Base-by-base conservation (phyloP, 2,797 vertebrate genomes). In the Acridotheres tristis region DNA sequence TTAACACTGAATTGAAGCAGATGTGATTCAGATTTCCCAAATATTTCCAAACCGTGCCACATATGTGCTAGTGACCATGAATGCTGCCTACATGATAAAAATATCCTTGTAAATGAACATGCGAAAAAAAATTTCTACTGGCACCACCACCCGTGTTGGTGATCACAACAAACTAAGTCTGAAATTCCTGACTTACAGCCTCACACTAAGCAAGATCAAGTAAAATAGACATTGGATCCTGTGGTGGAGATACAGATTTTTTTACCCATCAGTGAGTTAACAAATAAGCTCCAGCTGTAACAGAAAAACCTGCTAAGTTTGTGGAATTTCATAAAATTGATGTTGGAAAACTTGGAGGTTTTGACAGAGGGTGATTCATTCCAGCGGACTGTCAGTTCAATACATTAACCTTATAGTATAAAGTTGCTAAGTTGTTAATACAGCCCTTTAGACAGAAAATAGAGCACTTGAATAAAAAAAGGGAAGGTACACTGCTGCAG, bases 401-500 rank as follows among this genome's bases (percentile, higher is more conserved):
- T 8, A 77, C 21, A 40, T 0, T 25, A 40, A 29, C 7, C 16
- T 29, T 15, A 17, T 0, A 71, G 10, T 7, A 48, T 1, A 38
- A 85, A 55, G 29, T 2, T 30, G 5, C 40, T n/a, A 63, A n/a
- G 36, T 14, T 75, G 11, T 47, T 77, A 85, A 73, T 11, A 38
- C 1, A 82, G 42, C 17, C 16, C 30, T 62, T 85, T 40, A 72
- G 0, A 73, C 8, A 48, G n/a, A 59, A 89, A 88, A 86, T 1
- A 53, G 34, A 81, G 29, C 8, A 38, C 36, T 14, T 26, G 14
- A 73, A 87, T 1, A 79, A 29, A 54, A 82, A 58, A 87, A 47
- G 1, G 3, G 17, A 87, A 79, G 9, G 25, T n/a, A 76, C 3
- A 2, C 5, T 48, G 11, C 34, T 62, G 18, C 48, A 36, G 18